Percentiles rank a stretch among this genome's conserved stretches.
Evolutionary conservation across 1,140 invertebrate species (phyloP).

Genomic region (Bombyx mori): ASM3026992v2 NC_085131.1:1143001-1143500

Average conservation of each 20-base stretch:
- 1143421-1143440: too few species aligned
- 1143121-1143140: conserved; percentile 86
- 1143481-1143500: too few species aligned
- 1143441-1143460: too few species aligned
- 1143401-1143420: too few species aligned
- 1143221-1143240: conserved; percentile 89
- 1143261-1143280: conserved; percentile 93
- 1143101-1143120: conserved; percentile 88
- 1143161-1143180: conserved; percentile 87
- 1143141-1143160: conserved; percentile 82
- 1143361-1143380: too few species aligned
- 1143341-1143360: conserved; percentile 67
- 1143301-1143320: conserved; percentile 88
- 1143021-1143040: too few species aligned
- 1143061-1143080: too few species aligned
- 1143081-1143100: not conserved
- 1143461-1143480: too few species aligned
- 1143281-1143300: conserved; percentile 94
- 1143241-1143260: conserved; percentile 76
- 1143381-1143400: too few species aligned
- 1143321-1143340: conserved; percentile 88
- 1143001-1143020: too few species aligned
- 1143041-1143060: too few species aligned
- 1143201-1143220: conserved; percentile 95
- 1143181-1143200: conserved; percentile 86